Evolutionary conservation across 53 echinoderm and acorn worm species (phyloP), one percentile per base, ranked within the genome.

Genomic region (Antedon mediterranea): DNA sequence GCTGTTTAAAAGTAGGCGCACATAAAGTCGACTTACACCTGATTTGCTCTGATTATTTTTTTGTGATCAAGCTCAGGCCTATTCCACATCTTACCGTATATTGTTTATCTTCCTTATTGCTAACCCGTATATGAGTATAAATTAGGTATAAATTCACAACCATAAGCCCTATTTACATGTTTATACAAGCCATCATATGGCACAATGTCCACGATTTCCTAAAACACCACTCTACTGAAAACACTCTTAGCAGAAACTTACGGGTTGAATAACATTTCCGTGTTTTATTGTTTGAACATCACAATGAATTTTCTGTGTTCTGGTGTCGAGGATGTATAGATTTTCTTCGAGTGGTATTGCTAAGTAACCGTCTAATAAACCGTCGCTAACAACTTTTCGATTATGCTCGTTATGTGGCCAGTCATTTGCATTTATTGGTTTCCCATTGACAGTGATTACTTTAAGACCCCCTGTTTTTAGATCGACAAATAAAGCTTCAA

Each of bases 401-500:
- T 98, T 92, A 75, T 84, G 88, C 34, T 83, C 79, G 43, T 98
- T 83, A 90, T 90, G 93, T 30, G 84, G 88, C 92, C 92, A 92
- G 73, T 88, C 84, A 7, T 85, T 79, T 11, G 43, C 71, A 34
- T 71, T 79, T 73, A 92, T 98, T 37, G 92, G 90, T 31, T 85
- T 37, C 71, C 85, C 86, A 75, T 93, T 90, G 2, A 86, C 98
- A 0, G 98, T 84, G 71, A 98, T 86, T 80, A 93, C 93, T 79
- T 98, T 89, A 29, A 98, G 90, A 76, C 86, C 90, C 34, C 98
- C 93, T 78, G 81, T 89, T 42, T 92, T 87, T 43, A 98, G 75
- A 41, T 93, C 90, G 42, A 98, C 81, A 76, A 85, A 98, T 4
- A 98, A 85, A 29, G 90, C 79, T 28, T 98, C 98, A 11, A 85